Base-by-base conservation (phyloP, 2,113 vertebrate genomes). In the Paratilapia polleni region DNA sequence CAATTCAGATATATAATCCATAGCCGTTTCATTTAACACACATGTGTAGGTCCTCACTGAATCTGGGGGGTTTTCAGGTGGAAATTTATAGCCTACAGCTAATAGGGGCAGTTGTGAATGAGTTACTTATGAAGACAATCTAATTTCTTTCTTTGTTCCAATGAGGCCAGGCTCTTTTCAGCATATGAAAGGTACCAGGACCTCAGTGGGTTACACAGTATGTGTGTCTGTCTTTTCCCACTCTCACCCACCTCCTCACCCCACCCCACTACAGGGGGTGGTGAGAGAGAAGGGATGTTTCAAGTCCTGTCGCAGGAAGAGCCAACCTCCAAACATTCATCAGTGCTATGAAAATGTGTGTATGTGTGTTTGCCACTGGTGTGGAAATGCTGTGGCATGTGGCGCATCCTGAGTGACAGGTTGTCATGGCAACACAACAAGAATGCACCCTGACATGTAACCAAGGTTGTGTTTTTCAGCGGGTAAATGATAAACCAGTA, bases 291-390 rank as follows among this genome's bases (percentile, higher is more conserved):
- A 49, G 81, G 83, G 79, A 88, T 89, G 91, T 89, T 92, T 87
- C 78, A 86, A 73, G 85, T 91, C 90, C 87, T 92, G 90, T 85
- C 5, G 26, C 90, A 91, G 93, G 92, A 94, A 93, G 87, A 82
- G 52, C 34, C 7, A 7, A 36, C 81, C 81, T 87, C 85, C 66
- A 94, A 94, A 92, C 91, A 80, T 91, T 87, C 90, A 92, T 93
- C 91, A 89, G 83, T 5, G 47, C 77, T 66, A 76, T 79, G 84
- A 86, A 82, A 77, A 31, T 57, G 54, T 60, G 61, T 81, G 77
- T 66, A 47, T 47, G 66, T 73, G 34, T 77, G 49, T 80, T 28
- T 79, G 43, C 74, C 34, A 34, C 49, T 68, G 70, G 59, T 77
- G 66, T 86, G 80, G 76, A 78, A 86, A 75, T 59, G 62, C 43